Percentiles rank a stretch among this genome's conserved stretches.
These are phyloP conservation scores for Momotus momota DNA, from an alignment of 2,797 vertebrate species.

Conservation along the genomic window DNA sequence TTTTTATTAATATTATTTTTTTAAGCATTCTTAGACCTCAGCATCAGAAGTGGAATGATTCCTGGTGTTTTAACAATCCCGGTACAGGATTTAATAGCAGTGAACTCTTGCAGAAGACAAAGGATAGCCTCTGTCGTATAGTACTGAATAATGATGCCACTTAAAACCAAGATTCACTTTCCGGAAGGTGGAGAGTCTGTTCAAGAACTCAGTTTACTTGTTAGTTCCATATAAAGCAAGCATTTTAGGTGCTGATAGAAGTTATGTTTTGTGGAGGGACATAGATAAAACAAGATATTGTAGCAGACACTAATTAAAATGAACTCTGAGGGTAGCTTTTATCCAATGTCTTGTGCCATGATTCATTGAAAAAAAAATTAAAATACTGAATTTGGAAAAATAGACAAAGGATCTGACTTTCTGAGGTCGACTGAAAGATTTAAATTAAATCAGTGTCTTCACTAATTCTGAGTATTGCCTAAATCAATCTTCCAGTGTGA, in stretches of 20 bases:
- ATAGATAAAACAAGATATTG: not conserved
- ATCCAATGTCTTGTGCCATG: not conserved
- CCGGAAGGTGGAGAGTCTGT: not conserved
- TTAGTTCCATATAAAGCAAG: not conserved
- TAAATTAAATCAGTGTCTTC: not conserved
- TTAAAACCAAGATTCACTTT: not conserved
- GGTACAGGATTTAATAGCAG: not conserved
- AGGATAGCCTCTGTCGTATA: not conserved
- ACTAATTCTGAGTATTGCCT: not conserved
- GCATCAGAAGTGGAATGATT: not conserved
- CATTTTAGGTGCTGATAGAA: not conserved
- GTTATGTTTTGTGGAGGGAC: not conserved
- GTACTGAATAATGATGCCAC: not conserved
- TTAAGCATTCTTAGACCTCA: not conserved
- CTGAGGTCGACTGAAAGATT: not conserved
- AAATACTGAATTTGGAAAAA: not conserved
- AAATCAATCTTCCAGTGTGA: not conserved
- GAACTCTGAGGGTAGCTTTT: rapidly evolving
- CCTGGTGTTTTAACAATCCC: not conserved
- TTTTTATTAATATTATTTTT: not conserved
- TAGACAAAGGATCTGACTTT: not conserved
- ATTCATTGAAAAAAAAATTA: not conserved
- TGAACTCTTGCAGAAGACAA: not conserved
- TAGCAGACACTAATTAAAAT: not conserved
- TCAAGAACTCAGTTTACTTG: not conserved